These are phyloP conservation scores for Pteria penguin DNA, from an alignment of 2,888 invertebrate genomes.

Conservation along the genomic window DNA sequence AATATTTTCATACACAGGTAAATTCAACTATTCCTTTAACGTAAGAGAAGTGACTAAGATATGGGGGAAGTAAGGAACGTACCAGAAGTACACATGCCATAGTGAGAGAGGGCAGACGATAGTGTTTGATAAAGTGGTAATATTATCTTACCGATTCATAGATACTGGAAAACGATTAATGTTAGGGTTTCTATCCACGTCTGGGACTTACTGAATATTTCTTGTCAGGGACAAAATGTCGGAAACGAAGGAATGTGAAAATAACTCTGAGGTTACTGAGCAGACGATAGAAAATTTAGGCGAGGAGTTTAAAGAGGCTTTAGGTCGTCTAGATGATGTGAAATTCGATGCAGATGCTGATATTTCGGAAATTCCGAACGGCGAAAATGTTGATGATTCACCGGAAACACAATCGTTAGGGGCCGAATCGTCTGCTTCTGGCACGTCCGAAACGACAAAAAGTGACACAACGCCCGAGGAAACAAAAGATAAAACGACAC, in stretches of 20 bases:
- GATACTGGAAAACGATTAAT: too few species aligned
- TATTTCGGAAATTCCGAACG: conserved; percentile 48
- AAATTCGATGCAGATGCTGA: conserved; percentile 53
- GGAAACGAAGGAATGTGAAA: background rate
- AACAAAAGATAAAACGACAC: conserved; percentile 27
- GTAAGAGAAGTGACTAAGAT: background rate
- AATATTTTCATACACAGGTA: background rate
- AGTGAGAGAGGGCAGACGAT: too few species aligned
- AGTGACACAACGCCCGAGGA: conserved; percentile 16
- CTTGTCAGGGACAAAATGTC: conserved; percentile 15
- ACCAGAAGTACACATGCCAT: too few species aligned
- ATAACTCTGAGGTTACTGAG: background rate
- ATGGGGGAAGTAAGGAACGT: too few species aligned
- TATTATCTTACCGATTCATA: too few species aligned
- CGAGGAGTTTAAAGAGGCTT: conserved; percentile 51
- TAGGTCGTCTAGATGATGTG: conserved; percentile 55
- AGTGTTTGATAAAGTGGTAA: too few species aligned
- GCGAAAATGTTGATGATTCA: conserved; percentile 27
- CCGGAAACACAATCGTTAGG: conserved; percentile 47
- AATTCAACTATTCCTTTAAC: background rate
- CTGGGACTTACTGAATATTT: too few species aligned
- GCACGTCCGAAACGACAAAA: conserved; percentile 24
- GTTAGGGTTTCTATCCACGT: too few species aligned
- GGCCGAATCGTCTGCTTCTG: conserved; percentile 41
- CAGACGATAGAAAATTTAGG: conserved; percentile 1